These are phyloP conservation scores for Coelopa frigida DNA, from an alignment of 1,140 invertebrate genomes.

Conservation along the genomic window DNA sequence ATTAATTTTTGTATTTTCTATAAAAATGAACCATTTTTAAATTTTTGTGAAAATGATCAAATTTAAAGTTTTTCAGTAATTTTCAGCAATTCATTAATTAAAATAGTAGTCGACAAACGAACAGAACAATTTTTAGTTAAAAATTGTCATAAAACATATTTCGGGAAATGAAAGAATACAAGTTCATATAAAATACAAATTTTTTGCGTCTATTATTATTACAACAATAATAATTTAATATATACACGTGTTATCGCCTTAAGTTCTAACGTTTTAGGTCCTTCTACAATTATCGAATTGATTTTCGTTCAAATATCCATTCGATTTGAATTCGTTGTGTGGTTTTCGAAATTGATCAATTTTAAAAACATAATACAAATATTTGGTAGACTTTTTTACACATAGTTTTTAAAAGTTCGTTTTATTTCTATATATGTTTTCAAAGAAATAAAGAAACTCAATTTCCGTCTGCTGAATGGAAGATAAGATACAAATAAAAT, in stretches of 20 bases:
- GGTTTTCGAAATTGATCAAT: neutral
- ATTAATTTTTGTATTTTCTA: too few relatives aligned
- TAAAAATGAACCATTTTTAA: too few relatives aligned
- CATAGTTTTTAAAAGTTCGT: too few relatives aligned
- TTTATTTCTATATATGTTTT: constrained; percentile 8
- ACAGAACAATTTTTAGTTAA: too few relatives aligned
- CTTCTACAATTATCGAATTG: neutral
- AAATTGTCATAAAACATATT: neutral
- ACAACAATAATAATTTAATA: constrained; percentile 45
- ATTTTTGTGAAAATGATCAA: too few relatives aligned
- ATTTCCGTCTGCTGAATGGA: constrained; percentile 3
- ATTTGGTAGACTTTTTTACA: constrained; percentile 8
- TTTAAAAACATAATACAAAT: constrained; percentile 1
- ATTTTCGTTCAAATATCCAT: constrained; percentile 1
- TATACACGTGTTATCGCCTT: constrained; percentile 26
- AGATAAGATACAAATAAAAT: constrained; percentile 11
- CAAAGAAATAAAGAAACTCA: constrained; percentile 7
- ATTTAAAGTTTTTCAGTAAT: too few relatives aligned
- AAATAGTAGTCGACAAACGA: too few relatives aligned
- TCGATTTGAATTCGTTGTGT: neutral
- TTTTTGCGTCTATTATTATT: constrained; percentile 42
- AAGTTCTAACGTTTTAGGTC: constrained; percentile 5
- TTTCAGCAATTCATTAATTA: too few relatives aligned
- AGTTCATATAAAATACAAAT: constrained; percentile 28
- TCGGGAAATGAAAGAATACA: neutral